Conservation (phyloP, 2,113 vertebrate genomes). For the Haemorhous mexicanus region DNA sequence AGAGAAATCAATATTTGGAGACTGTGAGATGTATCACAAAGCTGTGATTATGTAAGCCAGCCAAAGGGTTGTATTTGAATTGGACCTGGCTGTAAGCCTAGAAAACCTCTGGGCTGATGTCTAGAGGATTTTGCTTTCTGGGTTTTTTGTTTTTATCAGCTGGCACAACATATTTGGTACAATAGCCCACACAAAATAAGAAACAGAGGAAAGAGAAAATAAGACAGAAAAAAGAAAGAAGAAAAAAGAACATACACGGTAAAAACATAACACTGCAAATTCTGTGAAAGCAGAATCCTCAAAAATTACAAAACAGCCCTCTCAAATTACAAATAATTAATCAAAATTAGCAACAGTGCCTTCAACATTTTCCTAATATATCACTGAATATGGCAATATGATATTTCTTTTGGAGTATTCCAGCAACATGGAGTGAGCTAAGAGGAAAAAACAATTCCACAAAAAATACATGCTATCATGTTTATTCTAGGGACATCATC, state of each 20-base stretch:
- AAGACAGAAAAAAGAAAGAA: not conserved
- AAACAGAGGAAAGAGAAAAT: not conserved
- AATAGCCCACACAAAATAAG: not conserved
- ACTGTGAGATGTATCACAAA: slow-evolving; percentile 28
- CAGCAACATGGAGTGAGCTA: slow-evolving; percentile 13
- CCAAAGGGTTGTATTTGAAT: not conserved
- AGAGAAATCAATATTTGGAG: slow-evolving; percentile 53
- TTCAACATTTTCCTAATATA: not conserved
- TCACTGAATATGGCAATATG: not conserved
- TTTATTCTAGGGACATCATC: not conserved
- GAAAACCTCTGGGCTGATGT: not conserved
- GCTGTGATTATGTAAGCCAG: slow-evolving; percentile 44
- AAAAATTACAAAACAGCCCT: not conserved
- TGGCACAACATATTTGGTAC: not conserved
- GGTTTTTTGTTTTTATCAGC: slow-evolving; percentile 11
- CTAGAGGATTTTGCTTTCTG: slow-evolving; percentile 41
- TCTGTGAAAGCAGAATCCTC: not conserved
- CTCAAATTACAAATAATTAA: not conserved
- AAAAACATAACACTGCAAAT: not conserved
- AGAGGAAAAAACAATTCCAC: not conserved
- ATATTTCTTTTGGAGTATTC: not conserved
- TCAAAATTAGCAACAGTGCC: not conserved
- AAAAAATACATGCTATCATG: slow-evolving; percentile 9
- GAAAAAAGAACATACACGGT: not conserved
- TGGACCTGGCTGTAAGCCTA: slow-evolving; percentile 30